Evolutionary conservation across 2,113 vertebrate genomes (phyloP).

Genomic region (Bufo gargarizans): DNA sequence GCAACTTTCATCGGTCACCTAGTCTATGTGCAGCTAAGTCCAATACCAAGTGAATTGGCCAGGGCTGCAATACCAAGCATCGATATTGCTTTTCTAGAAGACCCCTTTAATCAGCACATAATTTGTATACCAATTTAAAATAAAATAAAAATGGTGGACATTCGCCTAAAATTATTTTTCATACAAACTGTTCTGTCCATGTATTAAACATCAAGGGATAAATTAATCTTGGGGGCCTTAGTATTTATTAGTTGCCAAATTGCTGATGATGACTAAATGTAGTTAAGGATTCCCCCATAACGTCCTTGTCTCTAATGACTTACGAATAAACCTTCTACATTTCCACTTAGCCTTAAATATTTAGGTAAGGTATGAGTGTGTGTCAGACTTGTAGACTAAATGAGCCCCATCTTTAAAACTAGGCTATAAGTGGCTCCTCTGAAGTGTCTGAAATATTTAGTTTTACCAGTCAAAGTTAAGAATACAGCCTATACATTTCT

Average conservation of each 20-base stretch:
- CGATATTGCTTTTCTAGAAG: too few species aligned
- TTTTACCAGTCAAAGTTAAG: slow-evolving; percentile 64
- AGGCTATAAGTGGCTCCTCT: slow-evolving; percentile 47
- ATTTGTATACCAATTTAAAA: too few species aligned
- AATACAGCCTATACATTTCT: slow-evolving; percentile 62
- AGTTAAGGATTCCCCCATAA: slow-evolving; percentile 19
- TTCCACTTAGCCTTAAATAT: slow-evolving; percentile 46
- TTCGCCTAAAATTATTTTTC: neutral
- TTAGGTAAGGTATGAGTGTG: slow-evolving; percentile 58
- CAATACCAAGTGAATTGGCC: too few species aligned
- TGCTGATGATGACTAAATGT: neutral
- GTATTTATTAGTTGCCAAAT: neutral
- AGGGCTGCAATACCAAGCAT: too few species aligned
- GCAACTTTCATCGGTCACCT: too few species aligned
- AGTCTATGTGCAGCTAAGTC: too few species aligned
- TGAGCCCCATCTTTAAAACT: slow-evolving; percentile 53
- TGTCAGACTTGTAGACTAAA: slow-evolving; percentile 59
- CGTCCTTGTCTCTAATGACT: slow-evolving; percentile 15
- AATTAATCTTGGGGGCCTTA: neutral
- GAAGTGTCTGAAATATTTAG: slow-evolving; percentile 57
- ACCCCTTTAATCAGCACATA: too few species aligned
- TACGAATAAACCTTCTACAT: slow-evolving; percentile 39
- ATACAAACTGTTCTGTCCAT: neutral
- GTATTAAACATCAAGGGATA: neutral
- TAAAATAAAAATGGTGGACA: too few species aligned